Percentiles rank a stretch among this genome's conserved stretches.
Conservation (phyloP, 2,888 invertebrate species). For the Chymomyza fuscimana region DNA sequence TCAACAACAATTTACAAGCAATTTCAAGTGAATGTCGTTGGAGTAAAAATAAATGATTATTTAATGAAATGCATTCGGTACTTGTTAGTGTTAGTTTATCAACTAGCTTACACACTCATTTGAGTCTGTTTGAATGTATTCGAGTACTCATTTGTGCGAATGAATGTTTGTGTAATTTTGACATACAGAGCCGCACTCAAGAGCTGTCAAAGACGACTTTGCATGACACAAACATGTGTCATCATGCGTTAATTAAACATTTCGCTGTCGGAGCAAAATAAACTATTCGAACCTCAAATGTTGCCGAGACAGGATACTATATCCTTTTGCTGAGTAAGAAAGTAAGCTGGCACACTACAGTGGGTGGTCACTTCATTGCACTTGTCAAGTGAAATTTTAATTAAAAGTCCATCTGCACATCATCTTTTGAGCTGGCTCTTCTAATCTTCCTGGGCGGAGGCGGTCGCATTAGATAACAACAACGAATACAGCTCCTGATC, state of each 20-base stretch:
- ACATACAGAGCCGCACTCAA: not conserved
- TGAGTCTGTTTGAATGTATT: not conserved
- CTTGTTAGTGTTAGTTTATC: conserved; percentile 30
- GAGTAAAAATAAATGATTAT: conserved; percentile 18
- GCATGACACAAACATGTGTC: conserved; percentile 27
- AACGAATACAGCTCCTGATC: conserved; percentile 17
- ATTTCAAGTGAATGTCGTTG: not conserved
- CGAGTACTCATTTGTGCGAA: not conserved
- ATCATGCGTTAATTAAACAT: conserved; percentile 43
- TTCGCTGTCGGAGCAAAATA: conserved; percentile 25
- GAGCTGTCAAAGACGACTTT: conserved; percentile 3
- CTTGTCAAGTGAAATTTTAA: conserved; percentile 46
- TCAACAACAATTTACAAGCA: not conserved
- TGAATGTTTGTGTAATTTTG: conserved; percentile 1
- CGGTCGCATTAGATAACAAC: conserved; percentile 12
- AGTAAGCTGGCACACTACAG: not conserved
- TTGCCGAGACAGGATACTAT: not conserved
- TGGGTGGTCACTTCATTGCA: conserved; percentile 5
- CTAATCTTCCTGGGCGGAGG: conserved; percentile 8
- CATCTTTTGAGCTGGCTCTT: conserved; percentile 10
- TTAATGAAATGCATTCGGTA: conserved; percentile 23
- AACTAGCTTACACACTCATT: conserved; percentile 19
- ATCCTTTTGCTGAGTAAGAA: not conserved
- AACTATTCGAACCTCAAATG: conserved; percentile 22
- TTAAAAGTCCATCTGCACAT: conserved; percentile 45